Evolutionary conservation across 2,113 vertebrate species (phyloP).

Genomic region (Epinephelus moara): DNA sequence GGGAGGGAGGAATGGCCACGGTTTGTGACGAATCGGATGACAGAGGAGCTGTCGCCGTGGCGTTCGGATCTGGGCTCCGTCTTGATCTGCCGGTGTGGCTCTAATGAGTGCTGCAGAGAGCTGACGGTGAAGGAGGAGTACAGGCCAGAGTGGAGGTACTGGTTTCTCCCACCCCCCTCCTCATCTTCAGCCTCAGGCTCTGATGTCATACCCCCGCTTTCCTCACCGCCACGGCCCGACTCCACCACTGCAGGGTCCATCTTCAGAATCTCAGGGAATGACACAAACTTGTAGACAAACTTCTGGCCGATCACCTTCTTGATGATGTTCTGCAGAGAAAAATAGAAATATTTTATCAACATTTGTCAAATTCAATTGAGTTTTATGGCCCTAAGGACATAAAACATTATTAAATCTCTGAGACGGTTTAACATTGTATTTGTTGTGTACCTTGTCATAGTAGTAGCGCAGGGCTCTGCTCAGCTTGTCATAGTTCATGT

Average conservation of each 20-base stretch:
- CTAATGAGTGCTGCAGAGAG: slow-evolving; percentile 86
- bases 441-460: slow-evolving; percentile 91
- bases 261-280: slow-evolving; percentile 94
- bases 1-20: slow-evolving; percentile 88
- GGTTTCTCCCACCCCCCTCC: slow-evolving; percentile 80
- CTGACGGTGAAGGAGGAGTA: slow-evolving; percentile 92
- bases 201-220: slow-evolving; percentile 80
- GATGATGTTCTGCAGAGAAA: slow-evolving; percentile 91
- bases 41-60: slow-evolving; percentile 90
- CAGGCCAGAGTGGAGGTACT: slow-evolving; percentile 90
- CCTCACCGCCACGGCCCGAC: slow-evolving; percentile 87
- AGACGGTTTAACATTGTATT: background rate
- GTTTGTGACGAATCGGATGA: slow-evolving; percentile 95
- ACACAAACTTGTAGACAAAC: slow-evolving; percentile 98
- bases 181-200: slow-evolving; percentile 82
- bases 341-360: background rate
- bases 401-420: background rate
- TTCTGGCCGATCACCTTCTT: slow-evolving; percentile 97
- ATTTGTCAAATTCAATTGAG: background rate
- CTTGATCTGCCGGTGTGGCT: slow-evolving; percentile 89
- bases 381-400: background rate
- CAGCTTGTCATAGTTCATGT: slow-evolving; percentile 96
- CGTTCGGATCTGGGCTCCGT: slow-evolving; percentile 80
- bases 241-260: slow-evolving; percentile 92
- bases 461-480: slow-evolving; percentile 97